These are phyloP conservation scores for Cordilura impudica DNA, from an alignment of 2,888 invertebrate genomes.

Conservation along the genomic window DNA sequence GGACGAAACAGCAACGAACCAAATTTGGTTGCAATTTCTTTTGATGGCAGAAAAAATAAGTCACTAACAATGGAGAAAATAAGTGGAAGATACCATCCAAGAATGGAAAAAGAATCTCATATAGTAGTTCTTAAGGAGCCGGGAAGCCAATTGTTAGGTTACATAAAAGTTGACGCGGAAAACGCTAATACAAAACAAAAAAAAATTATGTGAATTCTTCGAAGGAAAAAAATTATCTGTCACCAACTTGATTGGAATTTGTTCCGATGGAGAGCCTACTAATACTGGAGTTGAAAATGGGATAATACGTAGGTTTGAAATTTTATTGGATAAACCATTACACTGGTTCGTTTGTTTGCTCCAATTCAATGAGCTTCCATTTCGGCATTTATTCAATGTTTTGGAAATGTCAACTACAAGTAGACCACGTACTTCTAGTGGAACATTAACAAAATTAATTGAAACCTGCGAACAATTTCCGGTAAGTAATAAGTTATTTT, in stretches of 20 bases:
- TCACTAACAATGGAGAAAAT: too few species aligned
- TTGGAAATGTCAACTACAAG: background rate
- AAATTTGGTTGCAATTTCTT: background rate
- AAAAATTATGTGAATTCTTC: background rate
- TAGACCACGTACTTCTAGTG: too few species aligned
- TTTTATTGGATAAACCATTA: background rate
- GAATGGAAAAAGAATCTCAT: too few species aligned
- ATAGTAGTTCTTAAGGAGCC: too few species aligned
- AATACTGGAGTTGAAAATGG: background rate
- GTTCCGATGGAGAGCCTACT: background rate
- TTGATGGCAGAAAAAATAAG: too few species aligned
- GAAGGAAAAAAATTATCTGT: background rate
- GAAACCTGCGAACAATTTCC: too few species aligned
- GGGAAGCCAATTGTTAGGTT: slow-evolving; percentile 16
- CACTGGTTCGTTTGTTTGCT: background rate
- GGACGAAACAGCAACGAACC: background rate
- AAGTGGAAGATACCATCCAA: background rate
- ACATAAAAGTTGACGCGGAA: slow-evolving; percentile 22
- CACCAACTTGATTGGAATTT: background rate
- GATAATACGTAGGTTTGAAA: background rate
- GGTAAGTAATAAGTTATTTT: too few species aligned
- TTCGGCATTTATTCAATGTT: background rate
- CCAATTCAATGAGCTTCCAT: background rate
- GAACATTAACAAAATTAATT: too few species aligned
- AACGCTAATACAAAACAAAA: slow-evolving; percentile 3